These are phyloP conservation scores for Nasonia oneida DNA, from an alignment of 2,888 invertebrate species.

Conservation along the genomic window DNA sequence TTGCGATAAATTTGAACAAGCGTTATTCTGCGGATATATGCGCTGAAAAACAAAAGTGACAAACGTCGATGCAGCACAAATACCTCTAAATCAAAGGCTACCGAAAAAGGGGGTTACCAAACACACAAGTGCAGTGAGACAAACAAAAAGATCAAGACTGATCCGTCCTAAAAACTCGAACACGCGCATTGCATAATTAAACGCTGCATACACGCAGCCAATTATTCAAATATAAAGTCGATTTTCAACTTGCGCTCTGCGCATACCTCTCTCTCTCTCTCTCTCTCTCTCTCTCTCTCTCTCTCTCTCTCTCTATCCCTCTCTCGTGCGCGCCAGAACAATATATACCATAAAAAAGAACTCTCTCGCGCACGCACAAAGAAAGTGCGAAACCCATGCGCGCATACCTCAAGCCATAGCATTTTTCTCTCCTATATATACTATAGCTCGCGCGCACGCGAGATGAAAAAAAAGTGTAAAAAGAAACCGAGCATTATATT, in stretches of 20 bases:
- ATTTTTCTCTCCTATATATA: not conserved
- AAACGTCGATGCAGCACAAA: too few species aligned
- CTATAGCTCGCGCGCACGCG: not conserved
- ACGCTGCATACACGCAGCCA: not conserved
- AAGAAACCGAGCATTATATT: slow-evolving; percentile 17
- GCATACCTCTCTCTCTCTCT: not conserved
- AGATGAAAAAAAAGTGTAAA: slow-evolving; percentile 17
- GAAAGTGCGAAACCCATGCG: not conserved
- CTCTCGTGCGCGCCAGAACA: too few species aligned
- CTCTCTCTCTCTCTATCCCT: too few species aligned
- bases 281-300: too few species aligned
- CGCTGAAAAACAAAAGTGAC: not conserved
- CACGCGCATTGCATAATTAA: not conserved
- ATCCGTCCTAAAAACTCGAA: not conserved
- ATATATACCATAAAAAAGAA: too few species aligned
- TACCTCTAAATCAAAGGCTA: too few species aligned
- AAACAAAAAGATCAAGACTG: not conserved
- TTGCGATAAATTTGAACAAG: not conserved
- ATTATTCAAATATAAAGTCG: slow-evolving; percentile 31
- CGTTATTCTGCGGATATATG: not conserved
- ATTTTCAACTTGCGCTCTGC: slow-evolving; percentile 9
- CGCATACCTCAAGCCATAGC: not conserved
- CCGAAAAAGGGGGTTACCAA: not conserved
- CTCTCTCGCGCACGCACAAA: not conserved
- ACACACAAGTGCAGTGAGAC: not conserved